Conservation (phyloP, 2,888 invertebrate genomes). For the Nemurella pictetii region DNA sequence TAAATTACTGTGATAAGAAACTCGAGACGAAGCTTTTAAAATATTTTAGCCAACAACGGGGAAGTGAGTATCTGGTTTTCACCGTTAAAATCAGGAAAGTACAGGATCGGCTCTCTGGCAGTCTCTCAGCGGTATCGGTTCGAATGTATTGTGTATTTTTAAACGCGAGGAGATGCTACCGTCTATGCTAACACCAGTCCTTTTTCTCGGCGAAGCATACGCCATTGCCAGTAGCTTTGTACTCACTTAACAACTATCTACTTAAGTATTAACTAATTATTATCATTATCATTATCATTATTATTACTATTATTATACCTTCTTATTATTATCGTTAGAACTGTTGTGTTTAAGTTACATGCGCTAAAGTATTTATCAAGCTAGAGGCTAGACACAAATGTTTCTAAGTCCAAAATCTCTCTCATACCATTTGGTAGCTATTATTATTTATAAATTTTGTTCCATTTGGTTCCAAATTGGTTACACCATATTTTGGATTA, state of each 20-base stretch:
- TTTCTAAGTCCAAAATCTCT: not conserved
- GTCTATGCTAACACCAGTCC: not conserved
- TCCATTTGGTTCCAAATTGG: not conserved
- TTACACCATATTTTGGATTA: too few species aligned
- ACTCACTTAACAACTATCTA: conserved; percentile 11
- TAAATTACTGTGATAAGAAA: too few species aligned
- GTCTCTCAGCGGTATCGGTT: not conserved
- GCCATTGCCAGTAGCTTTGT: not conserved
- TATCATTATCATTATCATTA: not conserved
- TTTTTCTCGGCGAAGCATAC: not conserved
- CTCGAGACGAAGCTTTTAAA: too few species aligned
- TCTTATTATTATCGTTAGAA: not conserved
- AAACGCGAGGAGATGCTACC: not conserved
- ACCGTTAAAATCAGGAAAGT: not conserved
- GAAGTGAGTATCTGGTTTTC: not conserved
- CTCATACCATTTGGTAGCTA: not conserved
- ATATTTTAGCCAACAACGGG: too few species aligned
- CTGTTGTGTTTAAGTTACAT: not conserved
- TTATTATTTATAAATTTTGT: not conserved
- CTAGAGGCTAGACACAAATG: not conserved
- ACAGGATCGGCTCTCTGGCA: not conserved
- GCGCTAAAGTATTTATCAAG: not conserved
- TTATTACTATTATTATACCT: conserved; percentile 26
- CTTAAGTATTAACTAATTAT: conserved; percentile 26
- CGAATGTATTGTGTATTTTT: not conserved